These are phyloP conservation scores for Diachasma alloeum DNA, from an alignment of 1,140 invertebrate species.

Conservation along the genomic window DNA sequence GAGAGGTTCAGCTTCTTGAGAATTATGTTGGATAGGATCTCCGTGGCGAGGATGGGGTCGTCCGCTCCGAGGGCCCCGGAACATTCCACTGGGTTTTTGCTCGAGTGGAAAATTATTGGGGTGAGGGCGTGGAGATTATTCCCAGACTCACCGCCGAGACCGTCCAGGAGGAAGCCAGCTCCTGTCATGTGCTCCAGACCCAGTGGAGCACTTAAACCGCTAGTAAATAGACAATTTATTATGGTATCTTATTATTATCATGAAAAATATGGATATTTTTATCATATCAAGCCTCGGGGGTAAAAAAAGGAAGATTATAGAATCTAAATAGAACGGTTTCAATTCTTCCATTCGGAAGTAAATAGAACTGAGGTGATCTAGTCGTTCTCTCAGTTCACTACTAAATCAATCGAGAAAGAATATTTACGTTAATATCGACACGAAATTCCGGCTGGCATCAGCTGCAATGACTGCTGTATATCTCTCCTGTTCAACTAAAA, in stretches of 20 bases:
- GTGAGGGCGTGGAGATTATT: slow-evolving; percentile 47
- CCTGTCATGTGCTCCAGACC: slow-evolving; percentile 44
- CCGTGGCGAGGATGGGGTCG: slow-evolving; percentile 48
- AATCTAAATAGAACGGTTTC: too few species aligned
- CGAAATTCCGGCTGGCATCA: slow-evolving; percentile 75
- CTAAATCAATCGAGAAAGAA: background rate
- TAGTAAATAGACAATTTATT: too few species aligned
- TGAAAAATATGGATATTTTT: too few species aligned
- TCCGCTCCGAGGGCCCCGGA: slow-evolving; percentile 53
- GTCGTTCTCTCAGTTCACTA: too few species aligned
- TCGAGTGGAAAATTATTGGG: slow-evolving; percentile 52
- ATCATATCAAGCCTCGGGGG: too few species aligned
- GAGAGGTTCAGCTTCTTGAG: slow-evolving; percentile 52
- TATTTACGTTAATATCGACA: slow-evolving; percentile 75
- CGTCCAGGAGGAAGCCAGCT: slow-evolving; percentile 54
- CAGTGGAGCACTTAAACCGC: slow-evolving; percentile 51
- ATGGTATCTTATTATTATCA: too few species aligned
- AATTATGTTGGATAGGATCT: slow-evolving; percentile 57
- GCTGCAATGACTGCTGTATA: slow-evolving; percentile 71
- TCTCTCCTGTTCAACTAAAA: slow-evolving; percentile 58
- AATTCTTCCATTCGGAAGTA: too few species aligned
- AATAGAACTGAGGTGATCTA: too few species aligned
- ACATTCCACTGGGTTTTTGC: slow-evolving; percentile 43
- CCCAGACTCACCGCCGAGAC: slow-evolving; percentile 24
- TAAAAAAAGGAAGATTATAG: too few species aligned